Evolutionary conservation across 2,888 invertebrate species (phyloP).

Genomic region (Sceliomorpha sp.): DNA sequence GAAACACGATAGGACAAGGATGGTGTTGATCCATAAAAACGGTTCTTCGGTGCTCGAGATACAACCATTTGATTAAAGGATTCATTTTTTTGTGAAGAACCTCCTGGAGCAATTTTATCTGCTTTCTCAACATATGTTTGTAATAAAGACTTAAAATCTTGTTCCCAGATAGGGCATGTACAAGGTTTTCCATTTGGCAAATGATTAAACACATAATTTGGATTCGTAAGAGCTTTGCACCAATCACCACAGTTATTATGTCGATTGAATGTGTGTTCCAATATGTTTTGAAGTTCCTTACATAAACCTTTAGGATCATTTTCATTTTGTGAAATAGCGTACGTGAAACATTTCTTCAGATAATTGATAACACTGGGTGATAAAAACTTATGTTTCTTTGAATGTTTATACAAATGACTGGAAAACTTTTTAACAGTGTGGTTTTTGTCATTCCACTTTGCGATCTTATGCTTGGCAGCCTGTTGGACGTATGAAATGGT

Average conservation of each 20-base stretch:
- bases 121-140: constrained; percentile 10
- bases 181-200: constrained; percentile 14
- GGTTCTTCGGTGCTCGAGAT: constrained; percentile 22
- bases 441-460: constrained; percentile 27
- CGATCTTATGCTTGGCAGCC: constrained; percentile 12
- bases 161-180: constrained; percentile 2
- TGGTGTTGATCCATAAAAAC: constrained; percentile 19
- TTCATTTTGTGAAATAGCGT: neutral
- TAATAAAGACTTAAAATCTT: neutral
- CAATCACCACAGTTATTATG: neutral
- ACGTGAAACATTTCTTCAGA: neutral
- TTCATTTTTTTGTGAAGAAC: constrained; percentile 33
- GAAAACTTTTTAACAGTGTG: constrained; percentile 26
- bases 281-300: neutral
- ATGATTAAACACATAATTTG: neutral
- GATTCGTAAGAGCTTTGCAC: neutral
- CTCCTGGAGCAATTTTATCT: constrained; percentile 23
- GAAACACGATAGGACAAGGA: constrained; percentile 25
- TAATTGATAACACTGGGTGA: neutral
- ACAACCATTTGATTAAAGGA: constrained; percentile 20
- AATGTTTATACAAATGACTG: constrained; percentile 7
- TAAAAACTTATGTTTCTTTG: constrained; percentile 23
- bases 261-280: neutral
- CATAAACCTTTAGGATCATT: neutral
- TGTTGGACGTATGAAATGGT: constrained; percentile 19